phyloP scores from a whole-genome alignment of 2,888 invertebrate species.

The Mythimna loreyi region DNA sequence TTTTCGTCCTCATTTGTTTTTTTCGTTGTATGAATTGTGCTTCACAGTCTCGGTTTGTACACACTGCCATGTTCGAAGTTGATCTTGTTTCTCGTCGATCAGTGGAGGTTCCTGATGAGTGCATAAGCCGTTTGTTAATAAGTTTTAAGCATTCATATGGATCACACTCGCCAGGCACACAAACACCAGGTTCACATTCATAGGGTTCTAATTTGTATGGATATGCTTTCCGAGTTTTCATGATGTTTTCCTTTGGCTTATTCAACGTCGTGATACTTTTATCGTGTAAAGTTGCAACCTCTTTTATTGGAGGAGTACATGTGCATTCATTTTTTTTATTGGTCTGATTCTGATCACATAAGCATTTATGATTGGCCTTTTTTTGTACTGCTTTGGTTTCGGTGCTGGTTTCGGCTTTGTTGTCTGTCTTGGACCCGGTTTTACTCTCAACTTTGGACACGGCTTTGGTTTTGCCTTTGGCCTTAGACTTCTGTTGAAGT shows the following conservation, averaged over 20 bases:
- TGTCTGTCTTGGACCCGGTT: not conserved
- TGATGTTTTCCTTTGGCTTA: conserved; percentile 19
- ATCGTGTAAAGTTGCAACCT: conserved; percentile 28
- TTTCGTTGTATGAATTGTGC: conserved; percentile 40
- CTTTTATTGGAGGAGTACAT: conserved; percentile 13
- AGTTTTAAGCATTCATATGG: conserved; percentile 60
- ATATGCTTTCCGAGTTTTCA: conserved; percentile 21
- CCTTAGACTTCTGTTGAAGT: conserved; percentile 55
- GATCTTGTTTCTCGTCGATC: conserved; percentile 33
- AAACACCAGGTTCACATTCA: conserved; percentile 67
- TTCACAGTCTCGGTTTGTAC: conserved; percentile 33
- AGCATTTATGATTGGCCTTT: not conserved
- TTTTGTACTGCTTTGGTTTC: not conserved
- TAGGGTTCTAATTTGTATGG: conserved; percentile 54
- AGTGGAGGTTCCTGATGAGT: conserved; percentile 45
- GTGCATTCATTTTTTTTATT: conserved; percentile 17
- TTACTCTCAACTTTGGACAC: not conserved
- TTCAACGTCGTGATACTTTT: conserved; percentile 38
- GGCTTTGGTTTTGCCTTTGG: not conserved
- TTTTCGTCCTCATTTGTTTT: conserved; percentile 17
- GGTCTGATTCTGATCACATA: not conserved
- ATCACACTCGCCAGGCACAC: conserved; percentile 68
- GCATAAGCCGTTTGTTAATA: conserved; percentile 43
- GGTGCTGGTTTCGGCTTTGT: not conserved
- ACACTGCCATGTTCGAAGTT: conserved; percentile 22